Base-by-base conservation (phyloP, 1,140 invertebrate genomes). In the Colletes gigas region DNA sequence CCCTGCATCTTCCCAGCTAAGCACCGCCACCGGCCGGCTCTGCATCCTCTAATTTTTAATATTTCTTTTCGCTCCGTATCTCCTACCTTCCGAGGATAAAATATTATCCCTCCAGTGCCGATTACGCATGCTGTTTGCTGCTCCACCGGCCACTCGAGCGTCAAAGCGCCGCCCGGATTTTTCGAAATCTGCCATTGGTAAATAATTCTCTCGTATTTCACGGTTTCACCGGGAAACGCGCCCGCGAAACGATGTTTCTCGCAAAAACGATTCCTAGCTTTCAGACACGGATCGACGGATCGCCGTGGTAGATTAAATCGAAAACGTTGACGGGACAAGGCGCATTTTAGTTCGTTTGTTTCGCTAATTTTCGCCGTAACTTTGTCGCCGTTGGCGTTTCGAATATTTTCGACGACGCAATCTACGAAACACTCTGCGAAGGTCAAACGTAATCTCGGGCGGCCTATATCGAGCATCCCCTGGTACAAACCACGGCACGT, bases 261-360 rank as follows among this genome's bases (percentile, higher is more conserved):
- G 30, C 6, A 5, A 57, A 17, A 17, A 57, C n/a, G 17, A 15
- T 30, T 21, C 19, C 44, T 8, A 47, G 6, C 44, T 47, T 47
- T 47, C 44, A 5, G 44, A 47, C 0, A 8, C 44, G 44, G 6
- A 47, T 47, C 44, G 9, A 8, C 44, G 44, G 44, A 90, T 89
- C 85, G 82, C 70, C 89, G 79, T 89, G n/a, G n/a, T n/a, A n/a
- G n/a, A n/a, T n/a, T n/a, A n/a, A 89, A 47, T 47, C 30, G 30
- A 30, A 30, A 30, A 30, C 30, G 30, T 30, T 30, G 30, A 30
- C 30, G 30, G 30, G 30, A 30, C 30, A 30, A 30, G 30, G 2
- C 30, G 30, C 30, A 30, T 30, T 30, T 30, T 30, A 30, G 30
- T 30, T 30, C 2, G 30, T 30, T 30, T 30, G 30, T 30, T 30